These are phyloP conservation scores for Nesoenas mayeri DNA, from an alignment of 2,113 vertebrate species.

Conservation along the genomic window DNA sequence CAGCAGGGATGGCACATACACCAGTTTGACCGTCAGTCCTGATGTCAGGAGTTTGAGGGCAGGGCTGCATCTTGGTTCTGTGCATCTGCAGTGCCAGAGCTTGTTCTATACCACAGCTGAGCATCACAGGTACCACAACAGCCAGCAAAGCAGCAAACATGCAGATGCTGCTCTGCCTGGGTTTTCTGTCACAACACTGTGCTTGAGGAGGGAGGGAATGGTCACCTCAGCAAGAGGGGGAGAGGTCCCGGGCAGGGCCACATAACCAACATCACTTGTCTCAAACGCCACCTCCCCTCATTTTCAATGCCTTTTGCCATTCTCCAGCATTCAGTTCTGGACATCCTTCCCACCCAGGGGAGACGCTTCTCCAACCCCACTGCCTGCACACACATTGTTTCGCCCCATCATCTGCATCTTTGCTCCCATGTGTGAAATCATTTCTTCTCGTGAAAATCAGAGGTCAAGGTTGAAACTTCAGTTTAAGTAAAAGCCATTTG, in stretches of 20 bases:
- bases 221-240: too few relatives aligned
- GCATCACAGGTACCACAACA: too few relatives aligned
- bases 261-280: neutral
- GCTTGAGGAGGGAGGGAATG: too few relatives aligned
- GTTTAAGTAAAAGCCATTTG: neutral
- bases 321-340: neutral
- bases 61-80: neutral
- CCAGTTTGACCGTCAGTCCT: neutral
- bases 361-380: neutral
- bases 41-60: neutral
- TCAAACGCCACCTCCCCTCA: neutral
- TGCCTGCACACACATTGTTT: neutral
- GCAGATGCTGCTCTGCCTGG: too few relatives aligned
- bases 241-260: neutral
- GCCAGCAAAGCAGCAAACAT: too few relatives aligned
- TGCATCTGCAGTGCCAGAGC: neutral
- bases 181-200: too few relatives aligned
- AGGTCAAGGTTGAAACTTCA: neutral
- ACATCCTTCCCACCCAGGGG: neutral
- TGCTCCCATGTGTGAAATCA: accelerated
- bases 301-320: neutral
- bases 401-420: neutral
- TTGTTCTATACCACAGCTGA: too few relatives aligned
- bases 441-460: neutral
- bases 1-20: neutral